Conservation (phyloP, 2,797 vertebrate genomes). For the Leontocebus nigricollis region DNA sequence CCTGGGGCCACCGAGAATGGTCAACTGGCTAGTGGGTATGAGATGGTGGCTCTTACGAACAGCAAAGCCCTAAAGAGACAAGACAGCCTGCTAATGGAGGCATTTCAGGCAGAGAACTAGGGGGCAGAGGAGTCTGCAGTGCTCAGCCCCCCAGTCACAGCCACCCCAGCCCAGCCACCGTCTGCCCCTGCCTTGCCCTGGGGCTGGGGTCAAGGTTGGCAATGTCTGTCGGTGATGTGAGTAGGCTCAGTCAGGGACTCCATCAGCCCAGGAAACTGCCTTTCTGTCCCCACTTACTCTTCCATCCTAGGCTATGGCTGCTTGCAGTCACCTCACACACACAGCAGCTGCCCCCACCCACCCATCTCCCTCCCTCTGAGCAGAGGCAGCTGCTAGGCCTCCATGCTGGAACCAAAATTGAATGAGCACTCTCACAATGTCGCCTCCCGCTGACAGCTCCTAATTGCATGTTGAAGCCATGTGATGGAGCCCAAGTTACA, state of each 20-base stretch:
- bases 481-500: conserved; percentile 72
- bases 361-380: background rate
- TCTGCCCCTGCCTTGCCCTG: background rate
- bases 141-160: background rate
- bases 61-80: background rate
- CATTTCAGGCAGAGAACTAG: background rate
- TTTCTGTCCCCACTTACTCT: background rate
- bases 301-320: background rate
- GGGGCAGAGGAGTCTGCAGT: background rate
- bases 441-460: conserved; percentile 69
- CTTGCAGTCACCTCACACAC: background rate
- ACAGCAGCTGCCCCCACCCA: background rate
- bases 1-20: background rate
- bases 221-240: background rate
- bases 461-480: conserved; percentile 78
- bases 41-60: background rate
- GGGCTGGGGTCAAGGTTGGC: background rate
- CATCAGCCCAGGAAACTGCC: background rate
- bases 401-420: conserved; percentile 58
- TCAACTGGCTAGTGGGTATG: background rate
- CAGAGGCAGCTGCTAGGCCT: conserved; percentile 69
- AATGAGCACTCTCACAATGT: conserved; percentile 71
- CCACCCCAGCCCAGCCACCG: background rate
- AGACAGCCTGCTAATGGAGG: background rate
- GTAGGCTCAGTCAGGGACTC: background rate